Evolutionary conservation across 1,140 invertebrate genomes (phyloP).

Genomic region (Delia radicum): DNA sequence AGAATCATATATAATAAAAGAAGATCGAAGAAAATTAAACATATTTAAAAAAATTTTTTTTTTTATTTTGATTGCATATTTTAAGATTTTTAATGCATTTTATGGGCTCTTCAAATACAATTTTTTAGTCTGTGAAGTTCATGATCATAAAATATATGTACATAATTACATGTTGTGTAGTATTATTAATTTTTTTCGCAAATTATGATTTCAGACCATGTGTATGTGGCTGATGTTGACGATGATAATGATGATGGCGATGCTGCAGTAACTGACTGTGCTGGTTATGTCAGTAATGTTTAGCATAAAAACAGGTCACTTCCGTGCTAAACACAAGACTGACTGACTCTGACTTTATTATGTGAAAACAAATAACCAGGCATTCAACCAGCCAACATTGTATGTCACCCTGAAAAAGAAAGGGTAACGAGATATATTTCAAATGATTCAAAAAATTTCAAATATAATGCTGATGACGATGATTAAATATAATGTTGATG

Average conservation of each 20-base stretch:
- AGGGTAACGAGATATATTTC: not conserved
- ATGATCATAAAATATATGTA: too few species aligned
- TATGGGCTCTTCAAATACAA: too few species aligned
- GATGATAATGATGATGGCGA: not conserved
- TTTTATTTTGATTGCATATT: too few species aligned
- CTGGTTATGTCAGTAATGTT: conserved; percentile 7
- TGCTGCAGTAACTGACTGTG: not conserved
- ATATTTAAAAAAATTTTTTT: too few species aligned
- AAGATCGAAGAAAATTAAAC: too few species aligned
- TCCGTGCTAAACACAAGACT: conserved; percentile 8
- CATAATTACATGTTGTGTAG: too few species aligned
- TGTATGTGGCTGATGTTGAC: not conserved
- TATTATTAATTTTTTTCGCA: too few species aligned
- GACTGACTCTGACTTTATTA: not conserved
- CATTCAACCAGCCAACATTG: not conserved
- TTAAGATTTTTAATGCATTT: too few species aligned
- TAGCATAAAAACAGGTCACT: conserved; percentile 17
- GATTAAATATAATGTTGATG: too few species aligned
- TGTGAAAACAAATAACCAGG: not conserved
- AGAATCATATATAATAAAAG: too few species aligned
- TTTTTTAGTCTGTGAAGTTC: too few species aligned
- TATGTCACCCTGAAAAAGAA: not conserved
- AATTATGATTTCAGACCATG: not conserved
- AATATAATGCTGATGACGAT: not conserved
- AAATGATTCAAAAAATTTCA: not conserved